Percentiles rank a stretch among this genome's conserved stretches.
Evolutionary conservation across 2,888 invertebrate species (phyloP).

Genomic region (Fissipunctia ypsillon): DNA sequence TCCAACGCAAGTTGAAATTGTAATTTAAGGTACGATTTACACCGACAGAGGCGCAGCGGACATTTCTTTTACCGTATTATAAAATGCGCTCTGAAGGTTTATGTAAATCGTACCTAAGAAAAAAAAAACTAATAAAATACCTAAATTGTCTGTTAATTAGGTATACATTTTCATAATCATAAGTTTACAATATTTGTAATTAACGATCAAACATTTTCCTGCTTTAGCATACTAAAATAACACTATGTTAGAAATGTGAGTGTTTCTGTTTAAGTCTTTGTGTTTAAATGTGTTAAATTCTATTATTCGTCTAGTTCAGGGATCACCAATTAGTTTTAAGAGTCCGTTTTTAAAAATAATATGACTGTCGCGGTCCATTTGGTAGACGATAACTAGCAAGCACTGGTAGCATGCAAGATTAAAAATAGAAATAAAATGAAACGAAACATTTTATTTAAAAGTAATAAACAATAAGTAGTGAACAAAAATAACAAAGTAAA

Average conservation of each 20-base stretch:
- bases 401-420: too few relatives aligned
- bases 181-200: conserved; percentile 9
- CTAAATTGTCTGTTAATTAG: not conserved
- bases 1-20: not conserved
- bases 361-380: too few relatives aligned
- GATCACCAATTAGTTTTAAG: too few relatives aligned
- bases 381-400: too few relatives aligned
- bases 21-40: not conserved
- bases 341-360: too few relatives aligned
- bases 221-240: conserved; percentile 4
- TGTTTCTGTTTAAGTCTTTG: not conserved
- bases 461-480: too few relatives aligned
- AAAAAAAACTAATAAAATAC: too few relatives aligned
- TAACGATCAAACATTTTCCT: not conserved
- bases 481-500: too few relatives aligned
- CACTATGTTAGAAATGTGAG: not conserved
- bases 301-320: conserved; percentile 1
- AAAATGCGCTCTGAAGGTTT: not conserved
- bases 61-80: not conserved
- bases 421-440: too few relatives aligned
- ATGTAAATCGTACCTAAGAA: not conserved
- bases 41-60: not conserved
- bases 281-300: conserved; percentile 9
- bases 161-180: conserved; percentile 13
- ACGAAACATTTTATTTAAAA: too few relatives aligned